These are phyloP conservation scores for Nipponia nippon DNA, from an alignment of 2,113 vertebrate species.

Conservation along the genomic window DNA sequence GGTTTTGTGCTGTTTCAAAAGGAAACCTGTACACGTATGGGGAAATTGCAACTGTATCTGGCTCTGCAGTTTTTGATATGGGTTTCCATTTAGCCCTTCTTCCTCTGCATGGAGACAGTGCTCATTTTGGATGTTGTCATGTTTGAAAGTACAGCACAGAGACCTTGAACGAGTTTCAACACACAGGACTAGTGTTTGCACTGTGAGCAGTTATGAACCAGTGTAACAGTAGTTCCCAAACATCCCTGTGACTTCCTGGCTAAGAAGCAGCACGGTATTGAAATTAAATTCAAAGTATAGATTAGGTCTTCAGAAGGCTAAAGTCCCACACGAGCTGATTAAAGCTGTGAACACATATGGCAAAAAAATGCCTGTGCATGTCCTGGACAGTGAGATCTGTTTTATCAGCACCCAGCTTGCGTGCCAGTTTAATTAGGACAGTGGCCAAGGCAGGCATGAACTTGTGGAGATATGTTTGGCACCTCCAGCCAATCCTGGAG, in stretches of 20 bases:
- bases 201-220: not conserved
- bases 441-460: slow-evolving; percentile 16
- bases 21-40: not conserved
- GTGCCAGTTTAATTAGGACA: slow-evolving; percentile 34
- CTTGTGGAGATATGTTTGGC: not conserved
- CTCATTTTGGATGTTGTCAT: not conserved
- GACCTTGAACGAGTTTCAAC: not conserved
- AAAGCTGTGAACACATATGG: not conserved
- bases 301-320: not conserved
- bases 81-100: not conserved
- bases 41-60: not conserved
- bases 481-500: not conserved
- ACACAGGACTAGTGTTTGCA: not conserved
- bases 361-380: not conserved
- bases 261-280: not conserved
- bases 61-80: not conserved
- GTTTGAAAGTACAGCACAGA: slow-evolving; percentile 18
- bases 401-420: not conserved
- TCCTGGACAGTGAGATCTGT: not conserved
- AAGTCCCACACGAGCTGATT: not conserved
- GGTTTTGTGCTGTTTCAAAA: not conserved
- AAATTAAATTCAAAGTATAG: not conserved
- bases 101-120: not conserved
- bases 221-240: not conserved
- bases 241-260: not conserved